These are phyloP conservation scores for Chironomus riparius DNA, from an alignment of 2,888 invertebrate genomes.

Conservation along the genomic window DNA sequence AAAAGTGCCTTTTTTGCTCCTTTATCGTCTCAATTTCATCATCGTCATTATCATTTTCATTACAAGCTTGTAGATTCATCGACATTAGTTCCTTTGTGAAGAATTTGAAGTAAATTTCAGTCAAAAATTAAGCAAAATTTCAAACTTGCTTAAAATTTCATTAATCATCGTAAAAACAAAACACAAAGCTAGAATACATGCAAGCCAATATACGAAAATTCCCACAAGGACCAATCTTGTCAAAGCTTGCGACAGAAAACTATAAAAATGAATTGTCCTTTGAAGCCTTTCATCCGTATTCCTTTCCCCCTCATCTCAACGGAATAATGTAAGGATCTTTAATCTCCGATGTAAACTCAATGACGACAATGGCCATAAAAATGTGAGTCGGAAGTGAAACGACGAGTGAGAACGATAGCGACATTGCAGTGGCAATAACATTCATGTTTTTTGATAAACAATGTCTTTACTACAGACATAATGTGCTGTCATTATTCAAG, in stretches of 20 bases:
- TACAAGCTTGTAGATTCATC: background rate
- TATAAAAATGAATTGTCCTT: background rate
- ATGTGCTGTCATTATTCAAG: too few relatives aligned
- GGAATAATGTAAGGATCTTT: background rate
- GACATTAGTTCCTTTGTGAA: background rate
- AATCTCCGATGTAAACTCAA: background rate
- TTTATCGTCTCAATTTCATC: slow-evolving; percentile 7
- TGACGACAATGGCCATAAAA: background rate
- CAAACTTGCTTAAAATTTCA: too few relatives aligned
- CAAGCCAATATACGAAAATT: too few relatives aligned
- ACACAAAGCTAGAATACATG: background rate
- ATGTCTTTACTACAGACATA: background rate
- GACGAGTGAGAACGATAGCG: background rate
- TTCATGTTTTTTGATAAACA: background rate
- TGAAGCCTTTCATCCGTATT: background rate
- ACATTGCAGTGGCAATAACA: background rate
- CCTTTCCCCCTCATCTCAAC: too few relatives aligned
- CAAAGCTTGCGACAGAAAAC: background rate
- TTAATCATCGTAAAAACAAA: background rate
- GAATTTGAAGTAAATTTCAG: too few relatives aligned
- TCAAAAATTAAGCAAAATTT: too few relatives aligned
- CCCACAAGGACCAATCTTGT: too few relatives aligned
- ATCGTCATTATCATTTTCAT: background rate
- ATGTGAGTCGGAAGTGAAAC: background rate
- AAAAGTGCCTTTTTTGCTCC: background rate